These are phyloP conservation scores for Leptinotarsa rubiginosa DNA, from an alignment of 2,888 invertebrate species.

Conservation along the genomic window DNA sequence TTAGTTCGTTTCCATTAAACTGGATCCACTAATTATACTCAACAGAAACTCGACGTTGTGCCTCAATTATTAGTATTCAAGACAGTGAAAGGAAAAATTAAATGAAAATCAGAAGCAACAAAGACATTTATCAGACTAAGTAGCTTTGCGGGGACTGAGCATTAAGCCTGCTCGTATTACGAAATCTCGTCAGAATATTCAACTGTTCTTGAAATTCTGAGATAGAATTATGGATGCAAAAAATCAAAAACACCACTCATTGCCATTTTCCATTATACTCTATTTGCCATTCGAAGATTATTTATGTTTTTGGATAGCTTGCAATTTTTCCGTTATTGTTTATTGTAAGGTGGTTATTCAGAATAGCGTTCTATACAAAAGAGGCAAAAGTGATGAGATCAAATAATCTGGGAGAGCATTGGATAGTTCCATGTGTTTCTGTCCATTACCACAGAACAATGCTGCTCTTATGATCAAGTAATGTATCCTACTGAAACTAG, in stretches of 20 bases:
- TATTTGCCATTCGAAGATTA: no score
- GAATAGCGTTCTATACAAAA: no score
- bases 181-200: conserved; percentile 34
- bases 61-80: conserved; percentile 49
- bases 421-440: no score
- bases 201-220: not conserved
- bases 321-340: no score
- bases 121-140: conserved; percentile 49
- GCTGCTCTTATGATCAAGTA: no score
- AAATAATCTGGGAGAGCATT: no score
- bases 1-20: conserved; percentile 20
- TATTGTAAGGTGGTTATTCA: no score
- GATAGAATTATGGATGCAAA: not conserved
- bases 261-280: no score
- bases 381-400: no score
- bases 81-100: conserved; percentile 36
- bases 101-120: conserved; percentile 46
- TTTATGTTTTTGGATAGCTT: no score
- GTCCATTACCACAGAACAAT: no score
- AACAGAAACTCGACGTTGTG: conserved; percentile 31
- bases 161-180: conserved; percentile 40
- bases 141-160: conserved; percentile 49
- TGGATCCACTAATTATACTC: conserved; percentile 23
- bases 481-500: no score
- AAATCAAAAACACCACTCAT: not conserved